Conservation (phyloP, 2,888 invertebrate genomes). For the Dryobotodes eremita region DNA sequence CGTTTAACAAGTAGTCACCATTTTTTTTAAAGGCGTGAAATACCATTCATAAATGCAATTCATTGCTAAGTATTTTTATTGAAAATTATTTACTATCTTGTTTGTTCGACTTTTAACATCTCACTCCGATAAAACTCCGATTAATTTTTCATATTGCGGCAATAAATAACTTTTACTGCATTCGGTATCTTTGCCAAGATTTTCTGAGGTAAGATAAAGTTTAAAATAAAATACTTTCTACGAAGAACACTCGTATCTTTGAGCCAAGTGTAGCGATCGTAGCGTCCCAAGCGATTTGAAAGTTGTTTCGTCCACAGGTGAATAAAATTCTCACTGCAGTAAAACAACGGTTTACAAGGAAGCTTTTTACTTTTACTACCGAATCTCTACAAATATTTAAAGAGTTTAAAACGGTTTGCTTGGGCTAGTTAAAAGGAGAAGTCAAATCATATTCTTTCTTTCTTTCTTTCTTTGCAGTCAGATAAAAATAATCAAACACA, state of each 20-base stretch:
- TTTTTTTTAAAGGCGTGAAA: background rate
- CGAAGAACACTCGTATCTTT: slow-evolving; percentile 47
- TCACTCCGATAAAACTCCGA: background rate
- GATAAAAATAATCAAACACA: slow-evolving; percentile 33
- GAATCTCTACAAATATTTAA: slow-evolving; percentile 59
- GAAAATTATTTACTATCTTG: background rate
- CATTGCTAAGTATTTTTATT: background rate
- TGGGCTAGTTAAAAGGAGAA: slow-evolving; percentile 21
- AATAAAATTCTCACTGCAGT: slow-evolving; percentile 62
- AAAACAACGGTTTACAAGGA: slow-evolving; percentile 38
- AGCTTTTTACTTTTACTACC: slow-evolving; percentile 32
- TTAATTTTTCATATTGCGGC: slow-evolving; percentile 24
- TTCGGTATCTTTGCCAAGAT: slow-evolving; percentile 37
- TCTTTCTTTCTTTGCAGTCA: background rate
- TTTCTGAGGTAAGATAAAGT: slow-evolving; percentile 40
- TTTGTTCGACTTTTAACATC: slow-evolving; percentile 3
- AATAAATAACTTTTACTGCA: slow-evolving; percentile 28
- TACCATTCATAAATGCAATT: background rate
- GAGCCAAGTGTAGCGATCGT: slow-evolving; percentile 42
- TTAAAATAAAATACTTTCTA: slow-evolving; percentile 56
- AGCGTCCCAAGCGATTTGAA: slow-evolving; percentile 53
- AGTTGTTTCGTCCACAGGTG: slow-evolving; percentile 49
- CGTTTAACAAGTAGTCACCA: background rate
- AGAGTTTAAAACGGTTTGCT: slow-evolving; percentile 44
- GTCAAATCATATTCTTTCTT: background rate